Evolutionary conservation across 1,140 invertebrate genomes (phyloP), one percentile per base, ranked within the genome.

Genomic region (Drosophila pallidifrons): DNA sequence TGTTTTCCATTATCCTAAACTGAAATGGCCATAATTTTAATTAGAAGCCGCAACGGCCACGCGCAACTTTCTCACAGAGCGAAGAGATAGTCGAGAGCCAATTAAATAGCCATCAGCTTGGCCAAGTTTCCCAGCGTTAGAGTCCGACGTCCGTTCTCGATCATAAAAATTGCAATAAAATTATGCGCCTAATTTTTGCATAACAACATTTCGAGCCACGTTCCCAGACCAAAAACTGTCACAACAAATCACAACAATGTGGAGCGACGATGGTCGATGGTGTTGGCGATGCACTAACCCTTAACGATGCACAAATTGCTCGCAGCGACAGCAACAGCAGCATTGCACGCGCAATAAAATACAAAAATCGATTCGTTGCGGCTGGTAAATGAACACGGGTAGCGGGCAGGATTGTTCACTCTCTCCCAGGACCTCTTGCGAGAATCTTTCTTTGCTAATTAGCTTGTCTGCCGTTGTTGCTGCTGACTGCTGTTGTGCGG

Each of bases 131-230:
- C 65, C 38, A 47, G 65, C 28, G 43, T 11, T 8, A 10, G 35
- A 10, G 20, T 54, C 54, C 38, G 15, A 11, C 60, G 52, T 35
- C 64, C 58, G 67, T 20, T 79, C 76, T 79, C 70, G 79, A 77
- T 72, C 85, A 88, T 91, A 90, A 91, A 91, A 91, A 91, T 91
- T 77, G 90, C 90, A 91, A 91, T 91, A 90, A 91, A 91, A 91
- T 91, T 66, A 91, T 91, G 77, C 90, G 90, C 90, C 65, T 80
- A 79, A 91, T 91, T 91, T 91, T 91, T 91, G 90, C 90, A 91
- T 91, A 91, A 91, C 90, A 91, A 91, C 90, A 91, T 91, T 89
- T 79, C 20, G 51, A 5, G 61, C 46, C 46, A 54, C 66, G 47
- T 58, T 71, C 57, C 58, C 74, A 70, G 52, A 30, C 52, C 5